Evolutionary conservation across 2,888 invertebrate species (phyloP), one percentile per base, ranked within the genome.

Genomic region (Malthinus seriepunctatus): DNA sequence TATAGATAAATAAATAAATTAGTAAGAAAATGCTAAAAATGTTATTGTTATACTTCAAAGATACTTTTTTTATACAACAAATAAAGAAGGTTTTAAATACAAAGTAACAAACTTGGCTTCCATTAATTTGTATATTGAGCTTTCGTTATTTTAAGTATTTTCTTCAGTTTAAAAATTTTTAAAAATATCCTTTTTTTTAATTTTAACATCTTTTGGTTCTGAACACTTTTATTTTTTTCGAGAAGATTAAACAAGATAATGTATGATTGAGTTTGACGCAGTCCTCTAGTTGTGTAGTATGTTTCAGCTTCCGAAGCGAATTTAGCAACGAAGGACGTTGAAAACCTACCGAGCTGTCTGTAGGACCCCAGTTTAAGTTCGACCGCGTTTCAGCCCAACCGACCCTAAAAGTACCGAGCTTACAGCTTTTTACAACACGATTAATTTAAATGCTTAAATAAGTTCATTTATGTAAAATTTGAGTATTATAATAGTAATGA

Each of bases 341-440:
- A 65, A 65, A 63, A 64, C 68, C 64, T 64, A 65, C 67, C 69
- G 72, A 71, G 72, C 74, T 71, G 71, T 68, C 71, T 72, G 69
- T 70, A 68, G 71, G 72, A 66, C 65, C 71, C 70, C 73, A 74
- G 74, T 73, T 68, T 69, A 71, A 73, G 68, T 62, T 67, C 69
- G 69, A 68, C 69, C 67, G 66, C 66, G 67, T 54, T 56, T 59
- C 63, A 58, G 67, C 63, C 63, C 51, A 65, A 70, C 71, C 69
- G 70, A 69, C 62, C 39, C 68, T 68, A 67, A 70, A 14, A 56
- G 56, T 60, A 32, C 45, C 35, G 39, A 44, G 49, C 51, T 54
- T 54, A 54, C 54, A 56, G 62, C 55, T 62, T 55, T n/a, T 15
- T 42, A 15, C 39, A 23, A 15, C 14, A 42, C 15, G 15, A 42